A percentile compares a stretch with the other conserved stretches of the same genome.
Evolutionary conservation across 1,140 invertebrate genomes (phyloP).

Genomic region (Sinonovacula constricta): DNA sequence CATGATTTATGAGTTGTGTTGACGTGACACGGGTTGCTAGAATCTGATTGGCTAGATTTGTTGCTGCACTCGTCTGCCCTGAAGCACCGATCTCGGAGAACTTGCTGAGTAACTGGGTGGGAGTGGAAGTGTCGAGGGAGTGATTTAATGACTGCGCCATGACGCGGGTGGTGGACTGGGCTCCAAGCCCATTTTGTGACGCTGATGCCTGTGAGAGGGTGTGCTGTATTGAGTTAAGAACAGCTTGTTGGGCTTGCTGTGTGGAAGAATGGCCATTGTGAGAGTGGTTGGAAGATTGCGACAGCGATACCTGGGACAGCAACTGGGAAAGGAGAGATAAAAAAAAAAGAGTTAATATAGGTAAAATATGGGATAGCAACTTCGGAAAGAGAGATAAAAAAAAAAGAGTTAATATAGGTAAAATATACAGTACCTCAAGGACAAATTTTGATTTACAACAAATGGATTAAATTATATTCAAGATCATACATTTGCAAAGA

Average conservation of each 20-base stretch:
- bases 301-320: slow-evolving; percentile 39
- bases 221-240: slow-evolving; percentile 44
- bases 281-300: slow-evolving; percentile 30
- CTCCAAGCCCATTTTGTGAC: slow-evolving; percentile 44
- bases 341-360: too few relatives aligned
- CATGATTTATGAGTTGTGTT: slow-evolving; percentile 49
- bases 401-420: too few relatives aligned
- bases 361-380: too few relatives aligned
- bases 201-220: slow-evolving; percentile 33
- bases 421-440: too few relatives aligned
- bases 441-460: too few relatives aligned
- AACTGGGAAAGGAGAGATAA: too few relatives aligned
- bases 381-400: too few relatives aligned
- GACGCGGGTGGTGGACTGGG: slow-evolving; percentile 39
- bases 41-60: slow-evolving; percentile 48
- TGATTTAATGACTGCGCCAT: slow-evolving; percentile 36
- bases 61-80: slow-evolving; percentile 29
- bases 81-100: slow-evolving; percentile 46
- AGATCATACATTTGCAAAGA: too few relatives aligned
- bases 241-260: slow-evolving; percentile 25
- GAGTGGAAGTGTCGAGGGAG: neutral
- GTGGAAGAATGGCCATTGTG: too few relatives aligned
- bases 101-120: slow-evolving; percentile 36
- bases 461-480: too few relatives aligned
- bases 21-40: slow-evolving; percentile 43